Evolutionary conservation across 2,797 vertebrate species (phyloP), one percentile per base, ranked within the genome.

Genomic region (Parauchenoglanis ngamensis): DNA sequence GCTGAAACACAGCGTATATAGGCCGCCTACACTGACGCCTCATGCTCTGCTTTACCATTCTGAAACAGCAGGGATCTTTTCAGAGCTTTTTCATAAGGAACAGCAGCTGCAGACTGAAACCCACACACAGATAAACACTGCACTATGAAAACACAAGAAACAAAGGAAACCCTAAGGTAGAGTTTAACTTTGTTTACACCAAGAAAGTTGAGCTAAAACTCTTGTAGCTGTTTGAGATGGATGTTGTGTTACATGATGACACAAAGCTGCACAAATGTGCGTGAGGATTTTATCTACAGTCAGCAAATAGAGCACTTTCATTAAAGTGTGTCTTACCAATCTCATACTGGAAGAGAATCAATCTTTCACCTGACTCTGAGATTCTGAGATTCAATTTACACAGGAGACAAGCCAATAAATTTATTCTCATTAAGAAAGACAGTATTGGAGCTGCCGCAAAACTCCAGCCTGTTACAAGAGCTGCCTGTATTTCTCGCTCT

Each of bases 391-490:
- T 70, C 28, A 70, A 72, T 84, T 84, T 56, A 56, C 65, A 56
- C 8, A 3, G n/a, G 7, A 83, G 81, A 54, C 81, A 35, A 0
- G 65, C 19, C 28, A 10, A 70, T 84, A 56, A 25, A 84, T 70
- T 23, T 56, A 84, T 84, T 72, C 28, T 57, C 49, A 84, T 84
- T 84, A 84, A 84, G 82, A 40, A 28, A 15, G 81, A 63, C 23
- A 63, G 79, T 7, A 63, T 17, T n/a, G 23, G 59, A 46, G 23
- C 63, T 35, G 63, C 28, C 46, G 28, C 49, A 83, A 68, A 70
- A 54, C 61, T 31, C 19, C 63, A 68, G 49, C 21, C 81, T 23
- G 10, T 25, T 61, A 63, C 57, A 59, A 80, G 19, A 11, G 3
- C 17, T 6, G 21, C 56, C 31, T 80, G 31, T 13, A 23, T 79